Base-by-base conservation (phyloP, 2,888 invertebrate species). In the Apodemia hepburni region DNA sequence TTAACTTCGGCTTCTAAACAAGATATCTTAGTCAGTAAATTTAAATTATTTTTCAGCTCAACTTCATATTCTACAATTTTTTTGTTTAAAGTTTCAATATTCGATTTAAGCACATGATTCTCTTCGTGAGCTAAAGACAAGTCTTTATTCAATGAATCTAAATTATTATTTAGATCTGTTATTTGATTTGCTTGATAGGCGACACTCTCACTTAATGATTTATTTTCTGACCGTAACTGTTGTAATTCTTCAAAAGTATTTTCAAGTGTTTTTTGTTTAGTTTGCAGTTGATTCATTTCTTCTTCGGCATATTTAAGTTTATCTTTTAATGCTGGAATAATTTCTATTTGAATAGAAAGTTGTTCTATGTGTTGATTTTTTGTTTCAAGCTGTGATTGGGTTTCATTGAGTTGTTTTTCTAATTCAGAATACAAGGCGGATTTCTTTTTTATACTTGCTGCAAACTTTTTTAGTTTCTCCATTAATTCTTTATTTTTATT, bases 381-480 rank as follows among this genome's bases (percentile, higher is more conserved):
- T 9, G 67, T 65, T 70, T 77, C 75, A 11, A 87, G 68, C 69
- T 85, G 79, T 71, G 81, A 85, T 72, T 86, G 82, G 58, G 76
- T 73, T 66, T 86, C 84, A 45, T 74, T 73, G 47, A 84, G 75
- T 69, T 92, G 93, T 58, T 81, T 78, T 82, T 96, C 95, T 45
- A 96, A 79, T 68, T 96, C 95, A 45, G 93, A 87, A 70, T 94
- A 94, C 67, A 94, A 91, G 0, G 88, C 77, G 0, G 93, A 91
- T 75, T 96, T 96, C 76, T 95, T 96, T 79, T 96, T 97, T 11
- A 96, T 87, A 74, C 93, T 95, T 0, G 95, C 92, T 0, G 96
- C 96, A 73, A 95, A 93, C 74, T 96, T 96, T 75, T 96, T 97
- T 75, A 96, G 92, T 80, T 96, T 96, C 64, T 96, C 96, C 62